Percentiles rank a stretch among this genome's conserved stretches.
Conservation (phyloP, 2,113 vertebrate species). For the Axis porcinus region DNA sequence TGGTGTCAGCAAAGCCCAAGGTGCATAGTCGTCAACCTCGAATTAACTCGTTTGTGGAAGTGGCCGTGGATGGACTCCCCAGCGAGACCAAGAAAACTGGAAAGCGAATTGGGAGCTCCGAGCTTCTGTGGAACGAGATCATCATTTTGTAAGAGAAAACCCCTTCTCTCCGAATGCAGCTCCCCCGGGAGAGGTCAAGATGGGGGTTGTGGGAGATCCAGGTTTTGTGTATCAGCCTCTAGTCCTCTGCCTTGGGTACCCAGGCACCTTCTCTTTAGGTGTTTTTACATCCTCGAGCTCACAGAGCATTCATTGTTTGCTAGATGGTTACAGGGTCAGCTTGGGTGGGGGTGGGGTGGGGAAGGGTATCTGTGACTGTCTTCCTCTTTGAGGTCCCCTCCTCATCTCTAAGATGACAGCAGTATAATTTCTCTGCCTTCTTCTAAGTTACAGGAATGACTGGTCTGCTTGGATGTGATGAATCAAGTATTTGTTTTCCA, state of each 20-base stretch:
- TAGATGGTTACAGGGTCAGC: neutral
- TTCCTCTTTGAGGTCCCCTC: neutral
- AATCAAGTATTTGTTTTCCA: constrained; percentile 71
- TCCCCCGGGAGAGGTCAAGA: too few relatives aligned
- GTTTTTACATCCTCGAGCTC: neutral
- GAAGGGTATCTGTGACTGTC: neutral
- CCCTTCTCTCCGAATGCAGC: neutral
- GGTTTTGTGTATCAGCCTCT: neutral
- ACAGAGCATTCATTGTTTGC: constrained; percentile 57
- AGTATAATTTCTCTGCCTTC: neutral
- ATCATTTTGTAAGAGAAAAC: constrained; percentile 86
- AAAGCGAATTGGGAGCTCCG: constrained; percentile 91
- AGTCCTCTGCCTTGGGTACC: neutral
- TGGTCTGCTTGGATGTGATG: neutral
- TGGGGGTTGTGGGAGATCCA: neutral
- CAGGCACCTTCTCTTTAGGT: neutral
- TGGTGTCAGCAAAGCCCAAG: constrained; percentile 93
- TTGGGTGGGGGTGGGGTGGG: neutral
- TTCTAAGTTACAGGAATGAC: neutral
- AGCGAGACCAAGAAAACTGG: constrained; percentile 95
- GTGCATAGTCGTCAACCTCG: constrained; percentile 85
- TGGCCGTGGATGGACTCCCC: constrained; percentile 89
- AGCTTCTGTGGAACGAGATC: constrained; percentile 96
- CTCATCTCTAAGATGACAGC: neutral
- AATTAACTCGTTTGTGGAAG: constrained; percentile 94